Percentiles rank a stretch among this genome's conserved stretches.
Conservation (phyloP, 2,797 vertebrate species). For the Poecilia gillii region DNA sequence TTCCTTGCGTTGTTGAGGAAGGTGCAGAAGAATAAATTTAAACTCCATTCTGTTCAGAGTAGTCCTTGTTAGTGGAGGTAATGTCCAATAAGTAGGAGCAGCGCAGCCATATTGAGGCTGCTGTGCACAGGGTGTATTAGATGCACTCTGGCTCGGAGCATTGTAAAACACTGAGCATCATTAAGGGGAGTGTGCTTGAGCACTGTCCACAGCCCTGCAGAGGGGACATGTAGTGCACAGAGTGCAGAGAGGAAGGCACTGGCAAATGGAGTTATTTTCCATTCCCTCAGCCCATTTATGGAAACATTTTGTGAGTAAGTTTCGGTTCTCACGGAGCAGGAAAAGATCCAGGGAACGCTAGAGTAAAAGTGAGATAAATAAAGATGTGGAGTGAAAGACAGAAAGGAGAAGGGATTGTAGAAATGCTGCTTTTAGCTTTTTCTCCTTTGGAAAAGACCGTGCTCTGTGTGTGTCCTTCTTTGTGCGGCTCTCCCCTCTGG, state of each 20-base stretch:
- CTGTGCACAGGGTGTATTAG: slow-evolving; percentile 28
- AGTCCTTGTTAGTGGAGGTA: slow-evolving; percentile 22
- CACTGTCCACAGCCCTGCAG: slow-evolving; percentile 54
- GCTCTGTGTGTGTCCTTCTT: slow-evolving; percentile 77
- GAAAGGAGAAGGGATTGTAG: slow-evolving; percentile 38
- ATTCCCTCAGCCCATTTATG: slow-evolving; percentile 79
- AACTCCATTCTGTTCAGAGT: slow-evolving; percentile 44
- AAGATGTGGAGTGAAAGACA: slow-evolving; percentile 46
- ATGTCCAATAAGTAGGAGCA: slow-evolving; percentile 40
- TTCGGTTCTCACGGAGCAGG: slow-evolving; percentile 76
- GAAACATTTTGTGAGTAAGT: slow-evolving; percentile 75
- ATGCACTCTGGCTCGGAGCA: slow-evolving; percentile 50
- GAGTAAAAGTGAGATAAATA: slow-evolving; percentile 50
- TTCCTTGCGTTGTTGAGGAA: slow-evolving; percentile 12
- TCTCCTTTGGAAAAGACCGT: slow-evolving; percentile 68
- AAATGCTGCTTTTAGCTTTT: slow-evolving; percentile 72
- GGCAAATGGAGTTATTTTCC: slow-evolving; percentile 80
- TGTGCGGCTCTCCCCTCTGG: slow-evolving; percentile 72
- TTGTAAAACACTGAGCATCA: slow-evolving; percentile 62
- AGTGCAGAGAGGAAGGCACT: slow-evolving; percentile 51
- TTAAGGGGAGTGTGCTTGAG: slow-evolving; percentile 65
- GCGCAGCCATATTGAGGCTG: slow-evolving; percentile 41
- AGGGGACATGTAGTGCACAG: slow-evolving; percentile 49
- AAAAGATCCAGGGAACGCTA: slow-evolving; percentile 49
- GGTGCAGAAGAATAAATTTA: slow-evolving; percentile 38